Evolutionary conservation across 2,797 vertebrate species (phyloP).

Genomic region (Tinamus major): DNA sequence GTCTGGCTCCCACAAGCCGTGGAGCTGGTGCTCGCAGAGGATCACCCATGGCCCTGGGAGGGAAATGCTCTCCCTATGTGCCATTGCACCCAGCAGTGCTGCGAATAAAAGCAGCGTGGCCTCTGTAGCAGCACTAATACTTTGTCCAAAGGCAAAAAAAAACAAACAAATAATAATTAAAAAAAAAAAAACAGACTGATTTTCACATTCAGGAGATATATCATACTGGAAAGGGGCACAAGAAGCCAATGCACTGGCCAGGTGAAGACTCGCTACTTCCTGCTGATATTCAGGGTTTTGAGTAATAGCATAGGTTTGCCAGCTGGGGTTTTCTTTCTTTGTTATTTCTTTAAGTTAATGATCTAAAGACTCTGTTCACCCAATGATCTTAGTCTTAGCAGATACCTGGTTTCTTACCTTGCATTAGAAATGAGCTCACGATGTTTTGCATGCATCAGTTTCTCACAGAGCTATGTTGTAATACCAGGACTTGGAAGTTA

Average conservation of each 20-base stretch:
- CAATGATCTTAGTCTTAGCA: not conserved
- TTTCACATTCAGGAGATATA: not conserved
- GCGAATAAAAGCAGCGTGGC: accelerated
- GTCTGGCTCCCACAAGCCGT: not conserved
- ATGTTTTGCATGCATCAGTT: not conserved
- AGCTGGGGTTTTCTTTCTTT: not conserved
- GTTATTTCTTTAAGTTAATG: constrained; percentile 34
- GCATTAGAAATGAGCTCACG: not conserved
- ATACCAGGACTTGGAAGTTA: not conserved
- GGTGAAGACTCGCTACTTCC: constrained; percentile 31
- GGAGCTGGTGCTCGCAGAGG: not conserved
- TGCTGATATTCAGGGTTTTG: constrained; percentile 37
- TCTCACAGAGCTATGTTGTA: not conserved
- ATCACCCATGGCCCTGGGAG: not conserved
- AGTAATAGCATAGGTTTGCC: constrained; percentile 60
- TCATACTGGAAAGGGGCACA: not conserved
- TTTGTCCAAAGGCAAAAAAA: not conserved
- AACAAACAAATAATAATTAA: not conserved
- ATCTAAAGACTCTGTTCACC: constrained; percentile 47
- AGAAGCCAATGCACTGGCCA: not conserved
- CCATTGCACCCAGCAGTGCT: not conserved
- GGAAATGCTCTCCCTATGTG: not conserved
- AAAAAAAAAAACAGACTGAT: not conserved
- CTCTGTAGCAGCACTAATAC: not conserved
- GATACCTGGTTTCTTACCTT: constrained; percentile 24